Base-by-base conservation (phyloP, 2,888 invertebrate species). In the Pammene aurita region DNA sequence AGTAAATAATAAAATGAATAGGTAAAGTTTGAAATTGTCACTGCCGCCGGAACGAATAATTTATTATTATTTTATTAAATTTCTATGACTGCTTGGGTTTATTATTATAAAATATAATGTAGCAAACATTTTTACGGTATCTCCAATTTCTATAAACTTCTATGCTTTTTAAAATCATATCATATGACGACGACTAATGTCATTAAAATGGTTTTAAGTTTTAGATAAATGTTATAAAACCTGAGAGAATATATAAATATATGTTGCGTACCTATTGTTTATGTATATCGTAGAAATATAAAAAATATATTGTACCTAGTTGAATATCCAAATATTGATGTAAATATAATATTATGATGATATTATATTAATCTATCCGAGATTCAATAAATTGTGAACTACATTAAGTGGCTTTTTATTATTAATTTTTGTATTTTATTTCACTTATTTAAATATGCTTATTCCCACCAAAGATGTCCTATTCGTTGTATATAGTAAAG, bases 321-420 rank as follows among this genome's bases (percentile, higher is more conserved):
- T 65, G 74, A 77, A 78, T 78, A 82, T 82, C 79, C 79, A 78
- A 84, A 84, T 82, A 82, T 80, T 85, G 84, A 84, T 90, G 90
- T 92, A 90, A 86, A 90, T 91, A 89, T 78, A 78, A 85, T 87
- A 79, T 76, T 82, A 80, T 82, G 82, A 84, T 79, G 78, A 85
- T 83, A 88, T 85, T 85, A 84, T 86, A 87, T 86, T 87, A 89
- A 85, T 86, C 84, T 86, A 87, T 86, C 86, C 84, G 82, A 82
- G 85, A 85, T 86, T 87, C 84, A 89, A 89, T 89, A 89, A 89
- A 89, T 80, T 80, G 76, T 86, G 80, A 81, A 84, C 80, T 79
- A 79, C 67, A n/a, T n/a, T n/a, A 66, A 57, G 14, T 57, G 61
- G 65, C 54, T 71, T 72, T 65, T 77, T 73, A 71, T 77, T 76